These are phyloP conservation scores for Mungos mungo DNA, from an alignment of 2,113 vertebrate species.

Conservation along the genomic window DNA sequence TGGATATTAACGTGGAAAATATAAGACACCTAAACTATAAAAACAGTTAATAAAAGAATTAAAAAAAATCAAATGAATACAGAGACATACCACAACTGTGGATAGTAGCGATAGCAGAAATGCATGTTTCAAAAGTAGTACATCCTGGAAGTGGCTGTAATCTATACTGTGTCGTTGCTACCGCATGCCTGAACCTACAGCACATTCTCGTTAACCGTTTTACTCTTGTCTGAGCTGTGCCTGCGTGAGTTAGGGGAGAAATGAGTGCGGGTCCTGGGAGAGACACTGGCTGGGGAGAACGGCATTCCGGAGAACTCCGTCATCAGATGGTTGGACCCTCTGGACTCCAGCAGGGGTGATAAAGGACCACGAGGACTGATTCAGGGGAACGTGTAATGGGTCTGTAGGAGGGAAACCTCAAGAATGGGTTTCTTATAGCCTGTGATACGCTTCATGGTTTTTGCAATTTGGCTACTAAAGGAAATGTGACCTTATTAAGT, in stretches of 20 bases:
- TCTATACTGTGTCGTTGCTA: neutral
- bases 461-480: conserved; percentile 4
- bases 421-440: neutral
- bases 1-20: neutral
- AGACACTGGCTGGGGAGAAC: neutral
- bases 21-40: neutral
- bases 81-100: neutral
- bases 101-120: neutral
- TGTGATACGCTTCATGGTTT: neutral
- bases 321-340: neutral
- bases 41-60: conserved; percentile 27
- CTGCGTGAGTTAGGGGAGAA: conserved; percentile 3
- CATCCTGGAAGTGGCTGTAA: neutral
- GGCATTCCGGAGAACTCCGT: neutral
- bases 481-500: neutral
- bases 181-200: neutral
- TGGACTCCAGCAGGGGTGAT: neutral
- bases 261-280: neutral
- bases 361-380: neutral
- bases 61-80: neutral
- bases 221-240: neutral
- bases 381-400: neutral
- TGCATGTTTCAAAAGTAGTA: neutral
- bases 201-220: neutral
- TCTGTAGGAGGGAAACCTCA: neutral